A percentile compares a stretch with the other conserved stretches of the same genome.
Evolutionary conservation across 2,113 vertebrate genomes (phyloP).

Genomic region (Corythaixoides concolor): DNA sequence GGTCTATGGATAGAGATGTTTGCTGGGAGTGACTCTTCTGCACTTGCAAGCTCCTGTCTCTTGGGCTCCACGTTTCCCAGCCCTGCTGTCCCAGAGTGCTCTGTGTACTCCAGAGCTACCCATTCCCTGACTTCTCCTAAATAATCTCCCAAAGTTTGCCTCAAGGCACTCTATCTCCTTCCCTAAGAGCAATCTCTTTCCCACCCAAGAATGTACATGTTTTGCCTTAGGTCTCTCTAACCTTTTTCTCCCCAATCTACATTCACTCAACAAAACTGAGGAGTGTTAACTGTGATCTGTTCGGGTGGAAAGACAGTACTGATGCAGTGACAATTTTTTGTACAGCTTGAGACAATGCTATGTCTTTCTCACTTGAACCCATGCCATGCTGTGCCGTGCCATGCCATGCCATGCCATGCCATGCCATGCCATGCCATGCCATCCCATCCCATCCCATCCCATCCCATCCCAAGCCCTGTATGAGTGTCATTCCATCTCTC

Average conservation of each 20-base stretch:
- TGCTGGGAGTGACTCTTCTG: neutral
- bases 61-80: neutral
- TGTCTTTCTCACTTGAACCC: neutral
- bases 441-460: too few species aligned
- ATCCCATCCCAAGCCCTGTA: neutral
- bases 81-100: neutral
- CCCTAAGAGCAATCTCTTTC: neutral
- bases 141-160: neutral
- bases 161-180: neutral
- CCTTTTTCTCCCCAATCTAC: neutral
- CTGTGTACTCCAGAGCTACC: neutral
- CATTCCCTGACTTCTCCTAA: neutral
- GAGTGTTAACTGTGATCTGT: neutral
- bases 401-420: neutral
- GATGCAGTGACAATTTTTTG: neutral
- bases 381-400: too few species aligned
- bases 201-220: neutral
- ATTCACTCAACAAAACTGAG: neutral
- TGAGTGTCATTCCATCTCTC: neutral
- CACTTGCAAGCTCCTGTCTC: neutral
- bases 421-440: too few species aligned
- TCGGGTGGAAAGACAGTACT: neutral
- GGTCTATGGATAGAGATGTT: neutral
- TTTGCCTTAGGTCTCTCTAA: neutral
- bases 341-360: neutral